phyloP scores from a whole-genome alignment of 2,113 vertebrate species.

The Calyptomena viridis region DNA sequence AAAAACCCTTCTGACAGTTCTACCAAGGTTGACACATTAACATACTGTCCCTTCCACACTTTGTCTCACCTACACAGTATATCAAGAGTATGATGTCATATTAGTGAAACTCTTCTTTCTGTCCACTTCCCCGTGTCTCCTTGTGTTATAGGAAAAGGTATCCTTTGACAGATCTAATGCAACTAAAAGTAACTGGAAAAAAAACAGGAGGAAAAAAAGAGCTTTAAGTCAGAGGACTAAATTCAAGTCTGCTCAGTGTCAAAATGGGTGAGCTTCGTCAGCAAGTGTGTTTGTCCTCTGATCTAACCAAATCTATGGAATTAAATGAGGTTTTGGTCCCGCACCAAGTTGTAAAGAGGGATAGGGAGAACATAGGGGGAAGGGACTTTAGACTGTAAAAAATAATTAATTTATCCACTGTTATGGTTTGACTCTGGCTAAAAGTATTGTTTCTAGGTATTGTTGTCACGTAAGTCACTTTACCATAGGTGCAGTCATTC shows the following conservation, averaged over 20 bases:
- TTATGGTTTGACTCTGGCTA: too few species aligned
- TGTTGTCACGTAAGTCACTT: too few species aligned
- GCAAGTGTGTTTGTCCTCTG: accelerated
- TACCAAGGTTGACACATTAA: accelerated
- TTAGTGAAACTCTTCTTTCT: neutral
- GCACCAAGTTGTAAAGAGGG: neutral
- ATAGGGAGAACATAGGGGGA: neutral
- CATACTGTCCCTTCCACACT: neutral
- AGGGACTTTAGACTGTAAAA: neutral
- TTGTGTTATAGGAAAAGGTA: neutral
- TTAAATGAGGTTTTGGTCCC: neutral
- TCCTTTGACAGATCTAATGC: neutral
- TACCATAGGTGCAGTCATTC: too few species aligned
- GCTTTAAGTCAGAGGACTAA: neutral
- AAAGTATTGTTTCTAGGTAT: too few species aligned
- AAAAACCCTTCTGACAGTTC: neutral
- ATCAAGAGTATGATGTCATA: too few species aligned
- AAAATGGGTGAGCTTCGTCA: neutral
- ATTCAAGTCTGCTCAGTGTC: neutral
- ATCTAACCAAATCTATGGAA: neutral
- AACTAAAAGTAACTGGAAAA: neutral
- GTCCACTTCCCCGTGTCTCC: neutral
- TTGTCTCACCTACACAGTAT: neutral
- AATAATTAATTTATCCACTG: neutral
- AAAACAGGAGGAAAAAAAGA: neutral